Conservation (phyloP, 2,888 invertebrate genomes). For the Drosophila acutilabella region DNA sequence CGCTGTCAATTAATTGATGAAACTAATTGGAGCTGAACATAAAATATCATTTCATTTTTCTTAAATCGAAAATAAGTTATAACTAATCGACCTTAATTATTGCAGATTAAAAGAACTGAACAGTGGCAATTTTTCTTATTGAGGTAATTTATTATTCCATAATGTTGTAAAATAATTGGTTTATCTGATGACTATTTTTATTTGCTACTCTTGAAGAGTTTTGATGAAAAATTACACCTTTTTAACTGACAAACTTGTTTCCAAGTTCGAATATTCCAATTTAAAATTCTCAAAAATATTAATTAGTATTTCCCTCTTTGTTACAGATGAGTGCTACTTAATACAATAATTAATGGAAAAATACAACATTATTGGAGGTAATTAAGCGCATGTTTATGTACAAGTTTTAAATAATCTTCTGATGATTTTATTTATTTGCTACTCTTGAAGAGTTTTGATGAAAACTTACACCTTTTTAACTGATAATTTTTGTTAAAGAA, state of each 20-base stretch:
- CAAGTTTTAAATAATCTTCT: background rate
- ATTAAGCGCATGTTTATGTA: background rate
- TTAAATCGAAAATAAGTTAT: no score
- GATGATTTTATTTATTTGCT: conserved; percentile 7
- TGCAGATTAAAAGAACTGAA: conserved; percentile 3
- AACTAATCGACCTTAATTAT: background rate
- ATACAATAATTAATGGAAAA: background rate
- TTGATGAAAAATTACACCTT: conserved; percentile 4
- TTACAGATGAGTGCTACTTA: background rate
- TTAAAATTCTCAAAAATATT: no score
- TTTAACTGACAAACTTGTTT: background rate
- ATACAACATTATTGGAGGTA: background rate
- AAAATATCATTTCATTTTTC: background rate
- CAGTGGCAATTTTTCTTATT: background rate
- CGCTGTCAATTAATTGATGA: conserved; percentile 69
- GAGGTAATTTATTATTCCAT: no score
- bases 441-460: conserved; percentile 3
- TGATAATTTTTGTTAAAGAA: background rate
- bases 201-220: conserved; percentile 1
- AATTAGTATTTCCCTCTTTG: no score
- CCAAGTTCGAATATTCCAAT: no score
- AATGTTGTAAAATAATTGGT: no score
- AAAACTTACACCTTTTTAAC: conserved; percentile 1
- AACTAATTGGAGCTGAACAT: conserved; percentile 26
- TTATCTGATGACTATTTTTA: conserved; percentile 5